These are phyloP conservation scores for Diuraphis noxia DNA, from an alignment of 1,140 invertebrate genomes.

Conservation along the genomic window DNA sequence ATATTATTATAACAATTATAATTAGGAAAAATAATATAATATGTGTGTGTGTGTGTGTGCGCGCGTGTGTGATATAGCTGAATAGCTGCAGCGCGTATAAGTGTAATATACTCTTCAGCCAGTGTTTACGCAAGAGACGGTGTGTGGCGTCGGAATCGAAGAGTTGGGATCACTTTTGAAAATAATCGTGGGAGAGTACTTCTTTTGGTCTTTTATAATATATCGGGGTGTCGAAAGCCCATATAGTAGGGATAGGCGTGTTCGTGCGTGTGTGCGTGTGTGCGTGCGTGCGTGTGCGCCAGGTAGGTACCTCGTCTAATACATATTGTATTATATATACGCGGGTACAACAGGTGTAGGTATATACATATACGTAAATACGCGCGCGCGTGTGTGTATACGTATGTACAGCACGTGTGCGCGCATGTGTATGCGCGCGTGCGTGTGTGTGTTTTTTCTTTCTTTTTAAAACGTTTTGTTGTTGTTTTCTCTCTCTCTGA, in stretches of 20 bases:
- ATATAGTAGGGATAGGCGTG: slow-evolving; percentile 33
- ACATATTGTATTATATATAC: slow-evolving; percentile 2
- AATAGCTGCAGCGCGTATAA: no score
- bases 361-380: neutral
- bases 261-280: neutral
- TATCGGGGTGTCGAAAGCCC: slow-evolving; percentile 53
- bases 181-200: slow-evolving; percentile 50
- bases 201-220: slow-evolving; percentile 54
- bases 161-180: slow-evolving; percentile 54
- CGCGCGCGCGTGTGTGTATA: neutral
- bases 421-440: neutral
- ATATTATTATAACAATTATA: no score
- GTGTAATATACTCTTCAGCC: neutral
- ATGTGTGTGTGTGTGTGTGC: no score
- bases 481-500: slow-evolving; percentile 35
- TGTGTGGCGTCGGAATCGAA: slow-evolving; percentile 23
- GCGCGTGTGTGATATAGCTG: neutral
- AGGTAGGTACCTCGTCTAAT: neutral
- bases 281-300: neutral
- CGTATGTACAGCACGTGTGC: neutral
- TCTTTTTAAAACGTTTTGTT: slow-evolving; percentile 43
- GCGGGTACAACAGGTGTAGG: neutral
- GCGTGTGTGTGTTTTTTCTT: slow-evolving; percentile 2
- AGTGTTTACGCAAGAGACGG: slow-evolving; percentile 18
- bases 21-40: no score